Evolutionary conservation across 2,113 vertebrate genomes (phyloP).

Genomic region (Hymenochirus boettgeri): DNA sequence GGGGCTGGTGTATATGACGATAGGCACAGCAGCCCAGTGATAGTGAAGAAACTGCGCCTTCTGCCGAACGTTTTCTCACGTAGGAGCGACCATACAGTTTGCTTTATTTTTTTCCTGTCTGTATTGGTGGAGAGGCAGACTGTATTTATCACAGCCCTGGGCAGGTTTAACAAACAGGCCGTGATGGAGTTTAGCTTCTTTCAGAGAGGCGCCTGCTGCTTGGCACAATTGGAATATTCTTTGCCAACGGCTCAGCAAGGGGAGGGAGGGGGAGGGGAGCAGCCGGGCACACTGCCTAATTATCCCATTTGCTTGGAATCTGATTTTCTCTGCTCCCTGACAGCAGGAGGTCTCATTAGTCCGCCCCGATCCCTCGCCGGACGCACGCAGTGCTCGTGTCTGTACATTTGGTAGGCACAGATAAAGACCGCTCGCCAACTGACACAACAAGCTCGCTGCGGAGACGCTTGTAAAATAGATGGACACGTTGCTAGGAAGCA

Average conservation of each 20-base stretch:
- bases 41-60: too few species aligned
- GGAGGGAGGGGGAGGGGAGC: too few species aligned
- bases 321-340: background rate
- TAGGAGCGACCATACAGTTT: too few species aligned
- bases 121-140: background rate
- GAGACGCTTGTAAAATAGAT: too few species aligned
- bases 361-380: background rate
- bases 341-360: background rate
- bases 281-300: background rate
- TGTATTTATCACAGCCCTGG: background rate
- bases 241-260: background rate
- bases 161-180: background rate
- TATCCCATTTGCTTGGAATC: background rate
- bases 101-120: too few species aligned
- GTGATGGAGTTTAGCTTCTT: background rate
- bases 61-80: too few species aligned
- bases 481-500: too few species aligned
- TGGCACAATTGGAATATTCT: background rate
- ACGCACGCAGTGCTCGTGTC: background rate
- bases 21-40: too few species aligned
- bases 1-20: too few species aligned
- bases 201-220: background rate
- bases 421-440: too few species aligned
- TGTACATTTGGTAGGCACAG: background rate
- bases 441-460: too few species aligned